Base-by-base conservation (phyloP, 2,113 vertebrate genomes). In the Coptodon rendalli region DNA sequence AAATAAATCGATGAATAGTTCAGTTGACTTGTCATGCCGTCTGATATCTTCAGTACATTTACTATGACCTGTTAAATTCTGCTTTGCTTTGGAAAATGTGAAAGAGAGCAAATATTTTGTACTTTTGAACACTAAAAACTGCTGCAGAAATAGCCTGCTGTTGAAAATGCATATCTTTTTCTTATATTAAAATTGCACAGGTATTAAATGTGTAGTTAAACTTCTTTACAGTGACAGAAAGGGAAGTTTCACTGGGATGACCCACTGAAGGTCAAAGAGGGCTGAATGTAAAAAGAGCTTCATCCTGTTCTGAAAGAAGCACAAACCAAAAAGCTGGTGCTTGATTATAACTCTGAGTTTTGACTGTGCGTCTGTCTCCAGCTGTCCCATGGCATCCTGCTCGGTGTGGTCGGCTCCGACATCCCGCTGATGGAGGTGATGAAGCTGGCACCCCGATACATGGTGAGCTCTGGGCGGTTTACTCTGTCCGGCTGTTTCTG, bases 351-450 rank as follows among this genome's bases (percentile, higher is more conserved):
- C 13, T 0, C 56, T 52, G 43, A 66, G 13, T 12, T 40, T 61
- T 22, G 31, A 53, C 36, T 17, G 12, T 81, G 27, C 3, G 6
- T 24, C 36, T 24, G 38, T 87, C 63, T 95, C 7, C 92, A 99
- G 98, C 91, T 98, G 79, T 98, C 98, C 85, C 98, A 99, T 1
- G 99, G 98, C 45, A 99, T 99, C 92, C 97, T 99, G 5, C 95
- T 99, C 78, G 99, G 99, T 0, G 98, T 99, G 78, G 98, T 98
- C 29, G 99, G 98, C 88, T 97, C 98, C 1, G 99, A 99, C n/a
- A 96, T 99, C 5, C 97, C 99, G 0, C 95, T 99, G 81, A 95
- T 97, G 88, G 98, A 99, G 87, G 93, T 99, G 86, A 97, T 99
- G 94, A 99, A 98, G 87, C 92, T 99, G 87, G 98, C 97, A 0